Conservation (phyloP, 2,113 vertebrate species). For the Petrocephalus zakoni region DNA sequence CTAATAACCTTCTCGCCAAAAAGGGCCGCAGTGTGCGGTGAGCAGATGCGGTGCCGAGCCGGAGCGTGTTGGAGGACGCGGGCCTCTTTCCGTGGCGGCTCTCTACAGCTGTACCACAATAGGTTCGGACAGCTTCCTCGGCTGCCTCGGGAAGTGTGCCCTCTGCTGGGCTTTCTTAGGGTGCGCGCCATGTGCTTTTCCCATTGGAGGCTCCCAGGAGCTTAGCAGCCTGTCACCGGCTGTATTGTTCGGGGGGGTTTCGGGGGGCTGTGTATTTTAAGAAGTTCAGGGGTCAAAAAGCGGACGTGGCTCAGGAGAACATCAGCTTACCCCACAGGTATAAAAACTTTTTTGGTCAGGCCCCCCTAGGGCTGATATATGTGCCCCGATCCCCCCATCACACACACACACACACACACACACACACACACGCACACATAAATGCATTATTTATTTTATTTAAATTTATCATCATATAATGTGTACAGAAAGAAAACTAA, state of each 20-base stretch:
- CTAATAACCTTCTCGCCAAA: background rate
- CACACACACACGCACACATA: no score
- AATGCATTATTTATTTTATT: no score
- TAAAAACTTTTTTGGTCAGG: no score
- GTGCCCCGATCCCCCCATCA: no score
- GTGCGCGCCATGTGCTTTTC: background rate
- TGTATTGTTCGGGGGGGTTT: background rate
- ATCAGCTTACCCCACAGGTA: no score
- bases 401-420: no score
- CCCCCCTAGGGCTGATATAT: background rate
- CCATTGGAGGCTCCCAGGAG: background rate
- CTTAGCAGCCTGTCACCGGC: background rate
- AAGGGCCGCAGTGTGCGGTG: background rate
- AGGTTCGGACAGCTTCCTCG: background rate
- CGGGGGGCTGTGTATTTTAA: background rate
- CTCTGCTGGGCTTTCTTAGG: background rate
- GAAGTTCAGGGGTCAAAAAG: no score
- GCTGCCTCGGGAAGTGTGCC: background rate
- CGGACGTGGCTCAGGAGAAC: no score
- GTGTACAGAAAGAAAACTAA: no score
- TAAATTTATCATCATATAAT: background rate
- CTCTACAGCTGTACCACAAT: background rate
- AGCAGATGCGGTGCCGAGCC: background rate
- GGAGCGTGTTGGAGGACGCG: background rate
- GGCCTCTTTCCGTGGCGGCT: background rate